Evolutionary conservation across 2,888 invertebrate genomes (phyloP).

Genomic region (Tineola bisselliella): DNA sequence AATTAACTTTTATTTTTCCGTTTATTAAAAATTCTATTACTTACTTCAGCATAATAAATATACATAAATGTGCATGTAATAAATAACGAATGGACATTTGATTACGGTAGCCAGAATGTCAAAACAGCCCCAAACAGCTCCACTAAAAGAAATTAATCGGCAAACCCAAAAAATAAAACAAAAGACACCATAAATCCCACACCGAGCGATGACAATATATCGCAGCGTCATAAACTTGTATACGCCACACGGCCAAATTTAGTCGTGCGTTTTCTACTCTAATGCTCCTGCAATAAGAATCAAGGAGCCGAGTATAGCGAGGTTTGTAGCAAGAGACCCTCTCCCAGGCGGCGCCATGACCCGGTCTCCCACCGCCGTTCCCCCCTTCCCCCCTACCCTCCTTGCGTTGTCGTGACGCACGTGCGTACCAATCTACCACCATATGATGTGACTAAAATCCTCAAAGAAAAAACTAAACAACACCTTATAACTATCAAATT

Average conservation of each 20-base stretch:
- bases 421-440: conserved; percentile 46
- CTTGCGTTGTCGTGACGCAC: conserved; percentile 36
- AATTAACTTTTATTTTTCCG: background rate
- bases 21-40: background rate
- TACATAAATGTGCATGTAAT: background rate
- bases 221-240: conserved; percentile 53
- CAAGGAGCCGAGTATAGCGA: background rate
- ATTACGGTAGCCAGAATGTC: conserved; percentile 15
- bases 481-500: conserved; percentile 31
- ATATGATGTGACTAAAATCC: conserved; percentile 13
- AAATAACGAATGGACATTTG: background rate
- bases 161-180: conserved; percentile 52
- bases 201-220: conserved; percentile 58
- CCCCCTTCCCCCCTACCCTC: conserved; percentile 21
- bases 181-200: conserved; percentile 58
- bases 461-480: conserved; percentile 32
- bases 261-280: background rate
- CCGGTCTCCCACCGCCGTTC: conserved; percentile 25
- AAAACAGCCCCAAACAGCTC: conserved; percentile 15
- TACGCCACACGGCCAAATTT: background rate
- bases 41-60: no score
- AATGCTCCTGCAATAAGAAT: background rate
- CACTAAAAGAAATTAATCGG: conserved; percentile 54
- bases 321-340: conserved; percentile 25
- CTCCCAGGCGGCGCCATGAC: conserved; percentile 59